phyloP scores from a whole-genome alignment of 2,888 invertebrate genomes.

The Drosophila kuntzei region DNA sequence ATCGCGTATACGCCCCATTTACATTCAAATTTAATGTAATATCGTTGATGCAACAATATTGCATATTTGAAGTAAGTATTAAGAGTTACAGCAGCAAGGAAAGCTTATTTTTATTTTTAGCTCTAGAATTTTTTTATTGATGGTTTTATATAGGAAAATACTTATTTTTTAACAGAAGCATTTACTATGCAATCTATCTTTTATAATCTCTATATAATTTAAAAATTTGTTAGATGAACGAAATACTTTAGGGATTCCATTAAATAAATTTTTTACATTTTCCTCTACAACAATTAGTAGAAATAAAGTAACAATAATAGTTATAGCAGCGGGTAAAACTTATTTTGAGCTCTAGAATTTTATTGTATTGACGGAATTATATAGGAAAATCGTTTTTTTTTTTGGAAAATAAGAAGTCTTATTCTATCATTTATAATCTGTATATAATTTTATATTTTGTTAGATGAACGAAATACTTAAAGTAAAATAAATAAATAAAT shows the following conservation, averaged over 20 bases:
- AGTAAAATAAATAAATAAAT: too few species aligned
- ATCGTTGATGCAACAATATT: background rate
- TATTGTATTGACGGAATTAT: background rate
- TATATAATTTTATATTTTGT: too few species aligned
- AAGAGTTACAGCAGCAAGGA: background rate
- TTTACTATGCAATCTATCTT: too few species aligned
- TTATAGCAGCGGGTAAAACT: background rate
- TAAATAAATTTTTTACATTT: too few species aligned
- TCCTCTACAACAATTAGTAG: too few species aligned
- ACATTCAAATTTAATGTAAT: constrained; percentile 10
- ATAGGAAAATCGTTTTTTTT: background rate
- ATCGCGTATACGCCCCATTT: constrained; percentile 54
- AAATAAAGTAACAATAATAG: too few species aligned
- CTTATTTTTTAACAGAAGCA: background rate
- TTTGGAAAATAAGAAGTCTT: background rate
- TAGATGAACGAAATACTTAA: too few species aligned
- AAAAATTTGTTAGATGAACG: too few species aligned
- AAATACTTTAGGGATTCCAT: too few species aligned
- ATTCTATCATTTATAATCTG: too few species aligned
- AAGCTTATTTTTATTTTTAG: background rate
- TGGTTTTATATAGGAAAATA: background rate
- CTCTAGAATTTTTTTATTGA: background rate
- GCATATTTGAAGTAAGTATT: too few species aligned
- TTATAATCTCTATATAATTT: too few species aligned
- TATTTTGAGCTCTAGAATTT: background rate